phyloP scores from a whole-genome alignment of 2,888 invertebrate species.

The Heliconius sara region DNA sequence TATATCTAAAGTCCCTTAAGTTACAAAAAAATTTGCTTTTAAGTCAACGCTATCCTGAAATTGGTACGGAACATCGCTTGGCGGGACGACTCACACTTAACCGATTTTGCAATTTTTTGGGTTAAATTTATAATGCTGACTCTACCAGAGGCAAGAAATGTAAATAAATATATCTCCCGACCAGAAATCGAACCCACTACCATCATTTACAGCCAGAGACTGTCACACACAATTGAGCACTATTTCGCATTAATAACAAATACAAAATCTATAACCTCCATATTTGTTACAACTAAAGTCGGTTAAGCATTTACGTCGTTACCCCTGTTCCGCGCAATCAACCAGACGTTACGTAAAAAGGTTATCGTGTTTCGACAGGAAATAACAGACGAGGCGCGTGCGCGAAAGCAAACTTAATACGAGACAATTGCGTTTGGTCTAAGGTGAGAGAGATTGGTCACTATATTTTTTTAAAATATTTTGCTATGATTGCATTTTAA shows the following conservation, averaged over 20 bases:
- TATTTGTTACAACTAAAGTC: conserved; percentile 28
- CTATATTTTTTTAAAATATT: neutral
- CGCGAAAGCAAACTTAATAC: conserved; percentile 62
- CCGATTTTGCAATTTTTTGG: no score
- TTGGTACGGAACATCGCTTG: no score
- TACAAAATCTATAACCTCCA: conserved; percentile 10
- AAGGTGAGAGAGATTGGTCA: conserved; percentile 33
- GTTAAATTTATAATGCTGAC: no score
- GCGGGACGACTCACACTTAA: no score
- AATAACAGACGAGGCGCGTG: conserved; percentile 66
- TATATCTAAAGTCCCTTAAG: no score
- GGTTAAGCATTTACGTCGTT: conserved; percentile 38
- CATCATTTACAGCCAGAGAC: neutral
- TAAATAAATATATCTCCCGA: neutral
- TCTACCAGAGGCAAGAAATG: no score
- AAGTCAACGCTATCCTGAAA: no score
- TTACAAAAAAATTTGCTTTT: no score
- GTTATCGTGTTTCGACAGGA: conserved; percentile 68
- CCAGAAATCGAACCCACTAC: neutral
- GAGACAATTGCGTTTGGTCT: conserved; percentile 53
- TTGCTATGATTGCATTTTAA: neutral
- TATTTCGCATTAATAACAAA: neutral
- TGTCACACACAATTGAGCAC: no score
- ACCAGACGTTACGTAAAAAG: conserved; percentile 53
- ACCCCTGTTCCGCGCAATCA: conserved; percentile 51